These are phyloP conservation scores for Dryoscopus gambensis DNA, from an alignment of 2,113 vertebrate genomes.

Conservation along the genomic window DNA sequence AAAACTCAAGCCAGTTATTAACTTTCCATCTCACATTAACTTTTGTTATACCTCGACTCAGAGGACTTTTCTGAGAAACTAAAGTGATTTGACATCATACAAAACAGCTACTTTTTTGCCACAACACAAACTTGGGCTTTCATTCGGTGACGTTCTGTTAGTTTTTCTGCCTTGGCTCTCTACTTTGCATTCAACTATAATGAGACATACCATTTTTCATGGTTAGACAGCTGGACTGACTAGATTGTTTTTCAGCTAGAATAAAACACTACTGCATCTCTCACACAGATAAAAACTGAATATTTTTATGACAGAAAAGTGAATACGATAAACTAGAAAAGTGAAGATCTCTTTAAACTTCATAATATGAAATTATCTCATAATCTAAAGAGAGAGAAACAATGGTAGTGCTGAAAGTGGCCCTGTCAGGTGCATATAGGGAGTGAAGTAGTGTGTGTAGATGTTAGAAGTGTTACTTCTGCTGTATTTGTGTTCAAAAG, in stretches of 20 bases:
- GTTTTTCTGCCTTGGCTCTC: neutral
- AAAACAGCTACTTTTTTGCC: neutral
- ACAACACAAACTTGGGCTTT: neutral
- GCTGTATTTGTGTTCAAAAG: neutral
- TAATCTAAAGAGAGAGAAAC: neutral
- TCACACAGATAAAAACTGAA: neutral
- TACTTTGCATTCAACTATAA: neutral
- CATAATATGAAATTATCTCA: neutral
- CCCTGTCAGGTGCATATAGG: neutral
- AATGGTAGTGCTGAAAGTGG: neutral
- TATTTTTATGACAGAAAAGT: neutral
- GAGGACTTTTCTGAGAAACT: neutral
- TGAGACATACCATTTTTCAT: neutral
- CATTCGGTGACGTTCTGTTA: neutral
- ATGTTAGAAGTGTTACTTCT: neutral
- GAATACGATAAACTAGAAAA: neutral
- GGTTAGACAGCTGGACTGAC: neutral
- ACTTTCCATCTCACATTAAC: neutral
- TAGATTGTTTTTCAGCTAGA: neutral
- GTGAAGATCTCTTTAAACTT: neutral
- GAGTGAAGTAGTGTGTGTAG: neutral
- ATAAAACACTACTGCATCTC: neutral
- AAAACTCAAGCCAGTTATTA: neutral
- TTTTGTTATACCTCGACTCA: neutral
- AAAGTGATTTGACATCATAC: neutral